Percentiles rank a stretch among this genome's conserved stretches.
These are phyloP conservation scores for Anarrhichthys ocellatus DNA, from an alignment of 2,113 vertebrate genomes.

Conservation along the genomic window DNA sequence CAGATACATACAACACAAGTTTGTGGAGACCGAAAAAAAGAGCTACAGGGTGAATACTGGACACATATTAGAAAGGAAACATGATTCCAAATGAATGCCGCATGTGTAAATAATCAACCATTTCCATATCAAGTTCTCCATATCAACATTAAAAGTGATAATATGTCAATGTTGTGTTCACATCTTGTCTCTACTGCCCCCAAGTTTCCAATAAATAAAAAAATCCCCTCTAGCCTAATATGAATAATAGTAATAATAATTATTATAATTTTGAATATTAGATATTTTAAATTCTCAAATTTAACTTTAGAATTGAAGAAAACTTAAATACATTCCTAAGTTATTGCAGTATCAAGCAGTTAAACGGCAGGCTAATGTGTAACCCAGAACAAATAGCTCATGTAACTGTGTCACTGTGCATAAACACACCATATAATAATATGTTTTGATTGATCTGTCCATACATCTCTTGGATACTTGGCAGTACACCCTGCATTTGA, in stretches of 20 bases:
- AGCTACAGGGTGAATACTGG: neutral
- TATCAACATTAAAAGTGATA: neutral
- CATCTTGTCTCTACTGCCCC: neutral
- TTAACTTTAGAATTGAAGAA: too few species aligned
- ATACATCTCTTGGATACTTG: conserved; percentile 25
- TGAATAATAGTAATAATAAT: too few species aligned
- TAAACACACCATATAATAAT: neutral
- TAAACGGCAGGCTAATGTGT: neutral
- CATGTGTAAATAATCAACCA: too few species aligned
- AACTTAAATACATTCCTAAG: too few species aligned
- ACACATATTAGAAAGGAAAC: neutral
- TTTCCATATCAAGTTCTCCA: neutral
- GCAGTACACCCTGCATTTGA: conserved; percentile 28
- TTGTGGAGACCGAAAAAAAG: neutral
- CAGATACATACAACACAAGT: neutral
- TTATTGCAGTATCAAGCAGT: neutral
- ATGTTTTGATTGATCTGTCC: conserved; percentile 30
- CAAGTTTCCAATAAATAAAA: neutral
- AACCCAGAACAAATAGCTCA: neutral
- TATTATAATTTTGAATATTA: neutral
- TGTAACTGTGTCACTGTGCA: conserved; percentile 3
- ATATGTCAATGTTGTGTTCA: neutral
- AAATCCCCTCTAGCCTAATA: too few species aligned
- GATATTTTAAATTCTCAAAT: too few species aligned
- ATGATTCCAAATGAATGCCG: neutral